Percentiles rank a stretch among this genome's conserved stretches.
Evolutionary conservation across 2,797 vertebrate species (phyloP).

Genomic region (Gobionotothen gibberifrons): DNA sequence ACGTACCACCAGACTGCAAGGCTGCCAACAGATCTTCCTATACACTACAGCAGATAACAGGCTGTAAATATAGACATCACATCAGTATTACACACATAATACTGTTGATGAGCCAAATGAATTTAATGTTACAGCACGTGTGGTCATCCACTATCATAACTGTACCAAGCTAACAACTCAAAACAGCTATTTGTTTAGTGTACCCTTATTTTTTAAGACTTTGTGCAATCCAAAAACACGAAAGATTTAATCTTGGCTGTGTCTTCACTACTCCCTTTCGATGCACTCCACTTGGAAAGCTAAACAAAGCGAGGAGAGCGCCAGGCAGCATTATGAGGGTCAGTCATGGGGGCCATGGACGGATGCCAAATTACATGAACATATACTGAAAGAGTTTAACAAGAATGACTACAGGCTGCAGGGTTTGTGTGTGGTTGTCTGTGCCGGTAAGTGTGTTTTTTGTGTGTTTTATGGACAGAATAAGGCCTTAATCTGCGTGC

Average conservation of each 20-base stretch:
- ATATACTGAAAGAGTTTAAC: conserved; percentile 81
- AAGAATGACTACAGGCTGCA: conserved; percentile 78
- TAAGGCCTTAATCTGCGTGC: not conserved
- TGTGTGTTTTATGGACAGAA: conserved; percentile 1
- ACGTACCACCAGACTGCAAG: conserved; percentile 61
- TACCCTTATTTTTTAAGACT: conserved; percentile 52
- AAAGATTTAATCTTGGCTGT: conserved; percentile 70
- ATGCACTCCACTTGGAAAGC: conserved; percentile 74
- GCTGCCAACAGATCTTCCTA: conserved; percentile 64
- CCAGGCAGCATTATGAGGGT: conserved; percentile 80
- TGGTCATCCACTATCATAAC: conserved; percentile 27
- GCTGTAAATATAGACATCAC: conserved; percentile 55
- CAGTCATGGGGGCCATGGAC: conserved; percentile 79
- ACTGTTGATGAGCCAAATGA: conserved; percentile 55
- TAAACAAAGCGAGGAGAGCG: conserved; percentile 74
- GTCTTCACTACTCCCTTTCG: conserved; percentile 69
- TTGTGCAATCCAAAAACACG: conserved; percentile 47
- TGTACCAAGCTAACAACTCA: conserved; percentile 1
- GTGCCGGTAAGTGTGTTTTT: not conserved
- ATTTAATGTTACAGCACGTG: conserved; percentile 38
- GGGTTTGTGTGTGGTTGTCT: conserved; percentile 54
- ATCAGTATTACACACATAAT: conserved; percentile 50
- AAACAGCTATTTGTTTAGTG: conserved; percentile 14
- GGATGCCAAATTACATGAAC: conserved; percentile 81
- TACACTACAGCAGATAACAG: conserved; percentile 37